phyloP scores from a whole-genome alignment of 1,140 invertebrate species.

The Gryon sp. region DNA sequence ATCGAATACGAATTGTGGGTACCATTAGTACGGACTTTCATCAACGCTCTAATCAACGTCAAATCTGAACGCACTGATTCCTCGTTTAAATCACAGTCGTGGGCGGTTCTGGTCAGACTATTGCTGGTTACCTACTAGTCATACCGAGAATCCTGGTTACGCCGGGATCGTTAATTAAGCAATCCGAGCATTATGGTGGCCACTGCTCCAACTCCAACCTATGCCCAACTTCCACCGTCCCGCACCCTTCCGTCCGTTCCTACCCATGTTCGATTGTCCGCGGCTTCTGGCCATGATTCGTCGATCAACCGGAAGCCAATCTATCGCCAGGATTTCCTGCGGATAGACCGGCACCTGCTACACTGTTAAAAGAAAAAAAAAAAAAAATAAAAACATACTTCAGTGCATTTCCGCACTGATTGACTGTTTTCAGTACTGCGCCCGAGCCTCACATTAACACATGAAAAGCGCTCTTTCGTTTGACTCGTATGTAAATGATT shows the following conservation, averaged over 20 bases:
- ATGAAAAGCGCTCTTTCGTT: constrained; percentile 41
- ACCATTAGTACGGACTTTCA: constrained; percentile 55
- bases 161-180: constrained; percentile 75
- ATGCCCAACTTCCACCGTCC: constrained; percentile 4
- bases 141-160: constrained; percentile 68
- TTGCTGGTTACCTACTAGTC: constrained; percentile 65
- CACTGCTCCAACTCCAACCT: not conserved
- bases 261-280: constrained; percentile 62
- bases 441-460: constrained; percentile 45
- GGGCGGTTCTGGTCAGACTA: constrained; percentile 49
- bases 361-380: constrained; percentile 57
- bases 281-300: constrained; percentile 60
- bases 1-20: constrained; percentile 32
- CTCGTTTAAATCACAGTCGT: constrained; percentile 66
- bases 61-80: constrained; percentile 71
- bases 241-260: constrained; percentile 13
- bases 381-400: too few species aligned
- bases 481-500: constrained; percentile 16
- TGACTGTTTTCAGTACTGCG: constrained; percentile 42
- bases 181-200: constrained; percentile 69
- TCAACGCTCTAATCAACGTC: constrained; percentile 70
- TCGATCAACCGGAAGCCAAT: constrained; percentile 70
- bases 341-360: constrained; percentile 56
- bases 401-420: constrained; percentile 56
- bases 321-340: constrained; percentile 71